A percentile compares a stretch with the other conserved stretches of the same genome.
Conservation (phyloP, 2,113 vertebrate genomes). For the Microtus pennsylvanicus region DNA sequence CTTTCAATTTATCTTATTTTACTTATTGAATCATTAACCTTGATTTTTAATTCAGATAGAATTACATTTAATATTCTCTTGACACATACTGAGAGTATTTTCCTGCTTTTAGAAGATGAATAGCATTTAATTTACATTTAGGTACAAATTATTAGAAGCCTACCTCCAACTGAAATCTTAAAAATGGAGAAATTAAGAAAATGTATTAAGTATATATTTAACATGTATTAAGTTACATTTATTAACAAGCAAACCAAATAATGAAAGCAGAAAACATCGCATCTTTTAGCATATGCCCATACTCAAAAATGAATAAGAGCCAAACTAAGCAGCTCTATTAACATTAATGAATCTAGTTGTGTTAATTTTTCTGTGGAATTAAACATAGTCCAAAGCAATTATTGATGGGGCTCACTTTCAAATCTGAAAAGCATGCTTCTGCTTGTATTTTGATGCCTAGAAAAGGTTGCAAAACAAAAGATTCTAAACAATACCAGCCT, state of each 20-base stretch:
- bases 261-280: constrained; percentile 46
- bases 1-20: constrained; percentile 31
- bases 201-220: not conserved
- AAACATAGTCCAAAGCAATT: not conserved
- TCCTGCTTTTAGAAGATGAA: not conserved
- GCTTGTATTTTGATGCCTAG: not conserved
- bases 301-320: constrained; percentile 50
- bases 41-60: not conserved
- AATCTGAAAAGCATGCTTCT: constrained; percentile 30
- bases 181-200: not conserved
- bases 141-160: not conserved
- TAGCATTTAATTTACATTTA: not conserved
- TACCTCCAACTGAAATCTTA: not conserved
- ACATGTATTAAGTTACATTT: constrained; percentile 28
- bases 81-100: not conserved
- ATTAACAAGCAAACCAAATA: constrained; percentile 23
- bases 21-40: not conserved
- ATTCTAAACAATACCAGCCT: constrained; percentile 64
- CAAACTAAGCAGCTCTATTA: constrained; percentile 27
- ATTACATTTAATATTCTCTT: not conserved
- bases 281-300: constrained; percentile 44
- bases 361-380: not conserved
- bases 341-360: not conserved
- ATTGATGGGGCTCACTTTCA: not conserved
- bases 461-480: constrained; percentile 54